Conservation (phyloP, 2,888 invertebrate species). For the Junonia oenone region DNA sequence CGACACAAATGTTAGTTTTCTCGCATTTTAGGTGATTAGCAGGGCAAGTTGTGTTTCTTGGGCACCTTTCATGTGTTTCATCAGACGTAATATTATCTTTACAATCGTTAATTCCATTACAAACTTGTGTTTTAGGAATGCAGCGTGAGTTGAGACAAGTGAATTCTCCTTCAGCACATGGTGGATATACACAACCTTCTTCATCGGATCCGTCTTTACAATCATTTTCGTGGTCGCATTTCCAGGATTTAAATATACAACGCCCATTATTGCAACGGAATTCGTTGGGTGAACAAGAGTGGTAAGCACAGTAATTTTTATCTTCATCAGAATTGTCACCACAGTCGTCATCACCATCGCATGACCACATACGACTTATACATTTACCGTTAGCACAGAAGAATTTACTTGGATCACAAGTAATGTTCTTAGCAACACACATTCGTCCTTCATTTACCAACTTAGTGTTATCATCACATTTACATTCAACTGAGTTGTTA, state of each 20-base stretch:
- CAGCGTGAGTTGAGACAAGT: conserved; percentile 96
- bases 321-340: conserved; percentile 94
- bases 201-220: conserved; percentile 96
- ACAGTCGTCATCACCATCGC: conserved; percentile 96
- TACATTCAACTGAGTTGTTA: conserved; percentile 92
- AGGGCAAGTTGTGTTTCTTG: conserved; percentile 92
- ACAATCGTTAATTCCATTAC: conserved; percentile 95
- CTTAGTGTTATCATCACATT: conserved; percentile 91
- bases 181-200: conserved; percentile 91
- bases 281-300: conserved; percentile 95
- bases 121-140: conserved; percentile 92
- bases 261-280: conserved; percentile 97
- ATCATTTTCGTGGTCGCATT: conserved; percentile 96
- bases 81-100: conserved; percentile 95
- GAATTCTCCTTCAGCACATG: conserved; percentile 95
- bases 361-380: conserved; percentile 95
- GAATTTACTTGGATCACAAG: conserved; percentile 93
- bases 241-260: conserved; percentile 96
- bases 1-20: conserved; percentile 97
- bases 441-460: conserved; percentile 95
- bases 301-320: conserved; percentile 92
- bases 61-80: conserved; percentile 93
- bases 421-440: conserved; percentile 93
- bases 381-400: conserved; percentile 96
- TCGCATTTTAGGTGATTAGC: conserved; percentile 94